Evolutionary conservation across 92 coral and sea anemone genomes (phyloP).

Genomic region (Hydrozoanthus gracilis): DNA sequence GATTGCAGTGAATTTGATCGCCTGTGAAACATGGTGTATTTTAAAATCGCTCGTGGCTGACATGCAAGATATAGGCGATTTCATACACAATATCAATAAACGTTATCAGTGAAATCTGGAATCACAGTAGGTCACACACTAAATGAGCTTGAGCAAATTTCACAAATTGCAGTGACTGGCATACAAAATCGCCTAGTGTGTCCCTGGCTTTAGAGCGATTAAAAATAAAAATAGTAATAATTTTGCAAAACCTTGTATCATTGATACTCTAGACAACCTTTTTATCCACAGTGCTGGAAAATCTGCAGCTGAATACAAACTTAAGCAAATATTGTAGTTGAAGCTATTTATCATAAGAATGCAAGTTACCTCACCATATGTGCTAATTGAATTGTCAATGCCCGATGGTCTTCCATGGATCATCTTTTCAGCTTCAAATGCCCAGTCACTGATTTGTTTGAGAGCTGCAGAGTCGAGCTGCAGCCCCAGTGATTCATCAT

Average conservation of each 20-base stretch:
- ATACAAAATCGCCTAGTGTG: too few relatives aligned
- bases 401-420: constrained; percentile 99
- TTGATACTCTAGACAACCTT: too few relatives aligned
- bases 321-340: neutral
- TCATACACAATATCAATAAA: too few relatives aligned
- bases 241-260: neutral
- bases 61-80: too few relatives aligned
- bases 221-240: too few relatives aligned
- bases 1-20: neutral
- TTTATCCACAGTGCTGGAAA: neutral
- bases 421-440: constrained; percentile 88
- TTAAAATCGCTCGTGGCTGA: too few relatives aligned
- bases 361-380: constrained; percentile 68
- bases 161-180: too few relatives aligned
- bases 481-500: neutral
- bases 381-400: constrained; percentile 87
- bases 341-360: neutral
- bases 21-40: too few relatives aligned
- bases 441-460: constrained; percentile 76
- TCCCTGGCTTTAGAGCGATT: too few relatives aligned
- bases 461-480: constrained; percentile 36
- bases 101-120: too few relatives aligned
- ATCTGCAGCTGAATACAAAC: neutral
- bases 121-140: too few relatives aligned
- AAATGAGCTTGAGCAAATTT: too few relatives aligned